phyloP scores from a whole-genome alignment of 2,113 vertebrate species.

The Varanus salvator region DNA sequence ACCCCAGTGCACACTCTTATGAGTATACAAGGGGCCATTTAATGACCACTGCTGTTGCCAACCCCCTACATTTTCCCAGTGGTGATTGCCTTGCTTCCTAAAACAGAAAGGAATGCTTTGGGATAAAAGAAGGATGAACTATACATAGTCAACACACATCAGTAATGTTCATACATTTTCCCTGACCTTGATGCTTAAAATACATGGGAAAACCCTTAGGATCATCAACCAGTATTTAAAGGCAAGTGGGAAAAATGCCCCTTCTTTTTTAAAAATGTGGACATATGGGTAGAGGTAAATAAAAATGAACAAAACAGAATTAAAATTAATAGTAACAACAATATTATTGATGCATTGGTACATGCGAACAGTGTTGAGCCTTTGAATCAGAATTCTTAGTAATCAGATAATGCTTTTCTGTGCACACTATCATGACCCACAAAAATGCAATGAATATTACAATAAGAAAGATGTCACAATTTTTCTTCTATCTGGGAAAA shows the following conservation, averaged over 20 bases:
- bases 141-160: not conserved
- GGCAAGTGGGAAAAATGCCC: not conserved
- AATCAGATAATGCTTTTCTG: not conserved
- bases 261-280: not conserved
- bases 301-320: constrained; percentile 6
- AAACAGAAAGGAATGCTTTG: not conserved
- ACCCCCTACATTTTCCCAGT: not conserved
- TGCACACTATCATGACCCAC: not conserved
- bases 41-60: not conserved
- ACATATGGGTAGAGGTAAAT: not conserved
- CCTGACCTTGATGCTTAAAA: not conserved
- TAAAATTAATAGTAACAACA: not conserved
- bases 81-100: not conserved
- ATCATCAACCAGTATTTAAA: not conserved
- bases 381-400: not conserved
- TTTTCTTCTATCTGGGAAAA: not conserved
- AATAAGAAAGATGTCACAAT: not conserved
- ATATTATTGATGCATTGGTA: not conserved
- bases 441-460: not conserved
- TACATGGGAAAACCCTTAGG: not conserved
- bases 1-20: too few relatives aligned
- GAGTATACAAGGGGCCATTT: not conserved
- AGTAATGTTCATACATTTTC: not conserved
- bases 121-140: not conserved
- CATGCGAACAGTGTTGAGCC: not conserved